Percentiles rank a stretch among this genome's conserved stretches.
These are phyloP conservation scores for Pseudomyrmex gracilis DNA, from an alignment of 1,140 invertebrate species.

Conservation along the genomic window DNA sequence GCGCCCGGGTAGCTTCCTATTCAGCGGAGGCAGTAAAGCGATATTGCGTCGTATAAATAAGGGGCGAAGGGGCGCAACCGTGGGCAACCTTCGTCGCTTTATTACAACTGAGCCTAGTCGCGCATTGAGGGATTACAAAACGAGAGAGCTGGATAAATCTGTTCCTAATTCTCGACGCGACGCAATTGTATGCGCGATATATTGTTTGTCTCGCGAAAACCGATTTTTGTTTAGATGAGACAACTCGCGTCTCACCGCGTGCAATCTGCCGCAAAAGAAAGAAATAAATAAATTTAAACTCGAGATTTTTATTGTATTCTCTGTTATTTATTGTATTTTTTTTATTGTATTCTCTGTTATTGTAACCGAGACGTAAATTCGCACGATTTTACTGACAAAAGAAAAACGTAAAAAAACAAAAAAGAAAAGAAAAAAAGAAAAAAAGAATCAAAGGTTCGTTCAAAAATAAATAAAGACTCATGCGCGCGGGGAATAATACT, in stretches of 20 bases:
- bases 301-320: no score
- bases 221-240: conserved; percentile 11
- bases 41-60: conserved; percentile 46
- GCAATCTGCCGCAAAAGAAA: no score
- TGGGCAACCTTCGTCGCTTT: conserved; percentile 39
- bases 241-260: background rate
- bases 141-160: conserved; percentile 24
- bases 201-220: conserved; percentile 2
- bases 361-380: no score
- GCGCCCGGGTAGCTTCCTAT: conserved; percentile 16
- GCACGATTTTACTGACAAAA: no score
- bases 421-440: no score
- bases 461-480: no score
- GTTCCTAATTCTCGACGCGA: conserved; percentile 31
- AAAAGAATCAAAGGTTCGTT: no score
- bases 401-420: no score
- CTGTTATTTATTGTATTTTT: no score
- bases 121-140: conserved; percentile 40
- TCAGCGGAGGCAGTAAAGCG: conserved; percentile 46
- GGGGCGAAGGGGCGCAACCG: background rate
- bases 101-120: conserved; percentile 28
- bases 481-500: no score
- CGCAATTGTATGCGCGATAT: background rate
- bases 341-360: no score
- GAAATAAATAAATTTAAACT: no score